Percentiles rank a stretch among this genome's conserved stretches.
Conservation (phyloP, 2,113 vertebrate genomes). For the Oreocharis arfaki region DNA sequence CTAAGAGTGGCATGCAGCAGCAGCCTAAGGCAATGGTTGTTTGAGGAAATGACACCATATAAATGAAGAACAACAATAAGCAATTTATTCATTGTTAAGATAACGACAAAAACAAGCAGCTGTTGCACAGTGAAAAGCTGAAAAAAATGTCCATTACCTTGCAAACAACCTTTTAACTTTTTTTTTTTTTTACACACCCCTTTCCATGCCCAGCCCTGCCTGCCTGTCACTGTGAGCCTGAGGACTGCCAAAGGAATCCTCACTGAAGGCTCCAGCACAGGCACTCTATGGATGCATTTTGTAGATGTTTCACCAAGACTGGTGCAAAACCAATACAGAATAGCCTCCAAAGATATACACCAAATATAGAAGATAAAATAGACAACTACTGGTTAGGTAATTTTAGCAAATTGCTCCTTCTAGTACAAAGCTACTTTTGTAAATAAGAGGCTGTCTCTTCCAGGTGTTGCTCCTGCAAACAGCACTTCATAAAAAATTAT, state of each 20-base stretch:
- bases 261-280: not conserved
- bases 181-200: not conserved
- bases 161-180: not conserved
- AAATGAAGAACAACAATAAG: not conserved
- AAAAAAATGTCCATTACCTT: not conserved
- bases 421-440: not conserved
- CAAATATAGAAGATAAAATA: not conserved
- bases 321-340: not conserved
- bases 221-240: not conserved
- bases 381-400: not conserved
- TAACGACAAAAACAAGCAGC: not conserved
- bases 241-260: not conserved
- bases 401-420: not conserved
- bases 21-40: not conserved
- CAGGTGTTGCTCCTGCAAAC: not conserved
- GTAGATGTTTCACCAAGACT: accelerated
- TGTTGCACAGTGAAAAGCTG: not conserved
- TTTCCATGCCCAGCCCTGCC: not conserved
- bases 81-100: not conserved
- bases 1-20: not conserved
- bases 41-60: not conserved
- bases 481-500: not conserved
- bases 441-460: not conserved
- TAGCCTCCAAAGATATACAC: not conserved
- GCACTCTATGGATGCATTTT: not conserved